Evolutionary conservation across 2,888 invertebrate genomes (phyloP), one percentile per base, ranked within the genome.

Genomic region (Pyrgus malvae): DNA sequence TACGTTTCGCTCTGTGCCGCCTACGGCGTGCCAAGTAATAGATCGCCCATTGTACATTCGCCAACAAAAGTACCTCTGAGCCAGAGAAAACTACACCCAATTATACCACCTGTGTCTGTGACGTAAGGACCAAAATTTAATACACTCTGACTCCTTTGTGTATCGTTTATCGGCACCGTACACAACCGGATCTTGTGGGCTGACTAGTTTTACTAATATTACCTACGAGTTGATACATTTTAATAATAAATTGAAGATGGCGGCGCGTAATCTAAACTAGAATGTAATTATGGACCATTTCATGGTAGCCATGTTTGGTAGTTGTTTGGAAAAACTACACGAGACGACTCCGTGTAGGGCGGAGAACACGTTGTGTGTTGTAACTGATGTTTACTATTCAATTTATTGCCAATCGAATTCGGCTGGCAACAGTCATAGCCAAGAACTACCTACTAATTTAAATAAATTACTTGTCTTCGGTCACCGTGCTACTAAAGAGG

Each of bases 171-270:
- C 21, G 11, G 23, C 27, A 37, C 54, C 31, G 58, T 58, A 56
- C 48, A 27, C 51, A 62, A 61, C 63, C 64, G 61, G 64, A 60
- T 60, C 53, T 55, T 14, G 61, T 57, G 55, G 61, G 55, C 45
- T 31, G 46, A 57, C 60, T 50, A 56, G 58, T 59, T 63, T 55
- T 55, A 53, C 58, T 57, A 61, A 61, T 59, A 58, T 60, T 55
- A 53, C 54, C 48, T 55, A 37, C 55, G 29, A 45, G 58, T 61
- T 61, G 59, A 60, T 60, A 64, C 58, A 63, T 60, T 62, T 64
- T 58, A 58, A 63, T 60, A 53, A 46, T 45, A 53, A 46, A 46
- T 53, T 53, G 51, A 53, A 46, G 53, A 53, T 53, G 53, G 53
- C 53, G 45, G 53, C 37, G 29, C 27, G 31, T 21, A 45, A 46